Percentiles rank a stretch among this genome's conserved stretches.
Conservation (phyloP, 2,797 vertebrate genomes). For the Brachyalestes nurse region DNA sequence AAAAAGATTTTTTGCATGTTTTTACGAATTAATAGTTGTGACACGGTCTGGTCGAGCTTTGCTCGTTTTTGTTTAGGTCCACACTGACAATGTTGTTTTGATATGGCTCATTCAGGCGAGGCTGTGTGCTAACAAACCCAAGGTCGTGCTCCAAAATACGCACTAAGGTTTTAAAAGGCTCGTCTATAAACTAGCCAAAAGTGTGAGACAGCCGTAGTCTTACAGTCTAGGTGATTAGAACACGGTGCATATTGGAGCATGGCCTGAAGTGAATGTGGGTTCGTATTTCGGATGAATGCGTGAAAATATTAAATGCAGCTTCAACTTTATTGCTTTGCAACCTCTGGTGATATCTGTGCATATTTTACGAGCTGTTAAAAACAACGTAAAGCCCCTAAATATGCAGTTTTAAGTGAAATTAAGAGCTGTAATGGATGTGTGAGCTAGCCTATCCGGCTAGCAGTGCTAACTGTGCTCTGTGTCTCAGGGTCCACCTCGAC, state of each 20-base stretch:
- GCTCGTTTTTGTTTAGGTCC: background rate
- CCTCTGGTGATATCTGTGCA: background rate
- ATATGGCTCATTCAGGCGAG: slow-evolving; percentile 14
- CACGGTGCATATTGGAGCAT: background rate
- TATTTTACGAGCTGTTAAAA: background rate
- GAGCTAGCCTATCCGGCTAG: slow-evolving; percentile 12
- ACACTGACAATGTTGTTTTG: background rate
- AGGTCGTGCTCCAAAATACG: background rate
- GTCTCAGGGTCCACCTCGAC: slow-evolving; percentile 64
- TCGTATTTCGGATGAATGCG: background rate
- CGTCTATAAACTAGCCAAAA: too few species aligned
- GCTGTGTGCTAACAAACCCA: background rate
- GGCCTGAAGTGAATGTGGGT: background rate
- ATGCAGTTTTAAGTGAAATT: background rate
- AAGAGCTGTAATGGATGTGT: background rate
- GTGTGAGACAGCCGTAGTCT: too few species aligned
- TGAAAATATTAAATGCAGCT: background rate
- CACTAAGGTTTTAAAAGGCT: background rate
- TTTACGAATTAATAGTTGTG: background rate
- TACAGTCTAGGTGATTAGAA: background rate
- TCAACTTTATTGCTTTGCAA: background rate
- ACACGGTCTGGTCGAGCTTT: slow-evolving; percentile 4
- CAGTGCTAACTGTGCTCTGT: slow-evolving; percentile 1
- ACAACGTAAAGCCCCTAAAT: too few species aligned
- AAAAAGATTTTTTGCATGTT: background rate